phyloP scores from a whole-genome alignment of 2,113 vertebrate genomes.

The Kobus ellipsiprymnus region DNA sequence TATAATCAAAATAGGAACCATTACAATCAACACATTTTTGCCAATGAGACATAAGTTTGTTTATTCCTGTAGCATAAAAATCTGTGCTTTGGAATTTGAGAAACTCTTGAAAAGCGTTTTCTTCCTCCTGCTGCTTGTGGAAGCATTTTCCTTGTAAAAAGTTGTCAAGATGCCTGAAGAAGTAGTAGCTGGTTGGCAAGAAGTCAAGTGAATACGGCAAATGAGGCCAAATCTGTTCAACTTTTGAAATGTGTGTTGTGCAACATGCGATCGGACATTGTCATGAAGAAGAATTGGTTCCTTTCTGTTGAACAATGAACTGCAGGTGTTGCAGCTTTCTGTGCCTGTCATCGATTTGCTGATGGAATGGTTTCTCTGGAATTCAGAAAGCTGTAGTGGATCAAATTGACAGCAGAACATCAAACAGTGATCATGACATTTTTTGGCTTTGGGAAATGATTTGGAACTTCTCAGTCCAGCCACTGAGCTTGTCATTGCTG shows the following conservation, averaged over 20 bases:
- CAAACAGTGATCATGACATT: not conserved
- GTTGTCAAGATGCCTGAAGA: not conserved
- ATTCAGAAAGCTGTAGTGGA: not conserved
- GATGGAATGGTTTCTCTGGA: not conserved
- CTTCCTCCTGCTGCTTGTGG: not conserved
- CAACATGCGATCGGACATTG: fast-evolving
- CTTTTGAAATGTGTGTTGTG: not conserved
- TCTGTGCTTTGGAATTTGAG: not conserved
- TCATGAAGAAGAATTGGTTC: not conserved
- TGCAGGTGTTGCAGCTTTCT: not conserved
- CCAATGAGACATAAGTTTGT: not conserved
- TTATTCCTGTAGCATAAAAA: not conserved
- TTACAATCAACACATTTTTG: not conserved
- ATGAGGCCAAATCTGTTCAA: not conserved
- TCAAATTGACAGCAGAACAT: not conserved
- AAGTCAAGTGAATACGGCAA: not conserved
- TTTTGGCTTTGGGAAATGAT: not conserved
- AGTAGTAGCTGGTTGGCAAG: not conserved
- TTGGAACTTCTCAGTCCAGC: not conserved
- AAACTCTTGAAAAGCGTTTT: not conserved
- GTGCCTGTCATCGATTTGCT: fast-evolving
- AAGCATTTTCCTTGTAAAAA: not conserved
- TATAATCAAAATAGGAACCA: not conserved
- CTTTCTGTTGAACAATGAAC: not conserved
- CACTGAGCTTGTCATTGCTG: not conserved